phyloP scores from a whole-genome alignment of 2,797 vertebrate genomes.

The Arctocebus calabarensis region DNA sequence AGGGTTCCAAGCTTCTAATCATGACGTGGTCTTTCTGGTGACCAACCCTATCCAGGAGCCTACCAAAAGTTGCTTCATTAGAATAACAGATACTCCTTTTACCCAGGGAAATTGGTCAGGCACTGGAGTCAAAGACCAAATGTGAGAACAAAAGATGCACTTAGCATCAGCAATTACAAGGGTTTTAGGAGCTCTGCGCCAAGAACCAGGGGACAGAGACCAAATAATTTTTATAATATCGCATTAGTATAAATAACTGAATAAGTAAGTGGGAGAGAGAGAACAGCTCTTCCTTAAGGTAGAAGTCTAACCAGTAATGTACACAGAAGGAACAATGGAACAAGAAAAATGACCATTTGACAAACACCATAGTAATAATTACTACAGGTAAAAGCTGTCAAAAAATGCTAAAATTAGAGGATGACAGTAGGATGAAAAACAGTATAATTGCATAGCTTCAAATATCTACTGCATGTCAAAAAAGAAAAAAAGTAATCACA shows the following conservation, averaged over 20 bases:
- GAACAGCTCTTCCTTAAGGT: not conserved
- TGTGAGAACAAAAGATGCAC: not conserved
- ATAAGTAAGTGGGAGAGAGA: not conserved
- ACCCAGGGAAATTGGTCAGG: not conserved
- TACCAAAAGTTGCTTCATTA: not conserved
- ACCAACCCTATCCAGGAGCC: not conserved
- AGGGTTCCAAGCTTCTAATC: not conserved
- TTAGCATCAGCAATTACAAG: not conserved
- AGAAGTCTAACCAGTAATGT: conserved; percentile 20
- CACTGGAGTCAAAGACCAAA: not conserved
- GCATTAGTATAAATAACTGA: conserved; percentile 4
- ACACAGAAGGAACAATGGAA: not conserved
- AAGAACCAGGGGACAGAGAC: not conserved
- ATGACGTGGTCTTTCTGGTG: not conserved
- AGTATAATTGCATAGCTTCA: not conserved
- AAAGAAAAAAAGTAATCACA: not conserved
- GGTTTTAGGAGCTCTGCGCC: not conserved
- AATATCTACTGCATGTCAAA: not conserved
- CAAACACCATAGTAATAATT: not conserved
- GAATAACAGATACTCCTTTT: not conserved
- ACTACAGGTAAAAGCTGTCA: not conserved
- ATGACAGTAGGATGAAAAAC: conserved; percentile 14
- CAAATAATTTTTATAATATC: not conserved
- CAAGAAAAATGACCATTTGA: not conserved
- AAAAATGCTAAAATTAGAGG: not conserved